These are phyloP conservation scores for Lampris incognitus DNA, from an alignment of 2,113 vertebrate genomes.

Conservation along the genomic window DNA sequence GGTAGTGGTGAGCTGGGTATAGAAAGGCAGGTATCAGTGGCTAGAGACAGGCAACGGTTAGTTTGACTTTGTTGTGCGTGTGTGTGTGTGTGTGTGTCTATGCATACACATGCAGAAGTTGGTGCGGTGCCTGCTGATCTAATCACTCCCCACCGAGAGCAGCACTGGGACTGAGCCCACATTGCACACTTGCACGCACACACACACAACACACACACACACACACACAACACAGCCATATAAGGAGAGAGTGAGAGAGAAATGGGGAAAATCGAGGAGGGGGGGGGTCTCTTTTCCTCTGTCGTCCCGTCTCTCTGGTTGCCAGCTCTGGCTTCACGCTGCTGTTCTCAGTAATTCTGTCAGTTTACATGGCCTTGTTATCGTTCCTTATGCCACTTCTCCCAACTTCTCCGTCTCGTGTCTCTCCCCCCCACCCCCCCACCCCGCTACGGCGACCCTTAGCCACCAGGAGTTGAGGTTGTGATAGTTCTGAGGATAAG, in stretches of 20 bases:
- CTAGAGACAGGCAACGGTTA: constrained; percentile 28
- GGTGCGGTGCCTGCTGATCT: constrained; percentile 62
- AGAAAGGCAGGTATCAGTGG: constrained; percentile 1
- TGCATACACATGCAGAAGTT: constrained; percentile 9
- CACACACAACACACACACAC: constrained; percentile 48
- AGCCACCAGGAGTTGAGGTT: constrained; percentile 43
- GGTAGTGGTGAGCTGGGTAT: background rate
- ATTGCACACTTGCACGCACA: constrained; percentile 33
- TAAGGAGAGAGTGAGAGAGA: constrained; percentile 77
- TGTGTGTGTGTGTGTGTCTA: background rate
- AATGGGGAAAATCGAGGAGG: constrained; percentile 52
- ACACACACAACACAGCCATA: constrained; percentile 66
- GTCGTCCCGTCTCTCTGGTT: constrained; percentile 6
- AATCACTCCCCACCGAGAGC: constrained; percentile 69
- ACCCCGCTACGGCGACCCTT: background rate
- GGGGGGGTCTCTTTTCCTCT: constrained; percentile 65
- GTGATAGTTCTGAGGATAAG: constrained; percentile 42
- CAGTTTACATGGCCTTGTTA: too few relatives aligned
- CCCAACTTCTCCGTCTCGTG: too few relatives aligned
- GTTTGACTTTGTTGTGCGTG: constrained; percentile 45
- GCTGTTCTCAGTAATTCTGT: too few relatives aligned
- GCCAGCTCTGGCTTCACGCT: too few relatives aligned
- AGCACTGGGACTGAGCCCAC: constrained; percentile 63
- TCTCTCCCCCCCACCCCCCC: background rate
- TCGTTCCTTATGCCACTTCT: too few relatives aligned